Percentiles rank a stretch among this genome's conserved stretches.
Evolutionary conservation across 1,140 invertebrate genomes (phyloP).

Genomic region (Papilio polytes): DNA sequence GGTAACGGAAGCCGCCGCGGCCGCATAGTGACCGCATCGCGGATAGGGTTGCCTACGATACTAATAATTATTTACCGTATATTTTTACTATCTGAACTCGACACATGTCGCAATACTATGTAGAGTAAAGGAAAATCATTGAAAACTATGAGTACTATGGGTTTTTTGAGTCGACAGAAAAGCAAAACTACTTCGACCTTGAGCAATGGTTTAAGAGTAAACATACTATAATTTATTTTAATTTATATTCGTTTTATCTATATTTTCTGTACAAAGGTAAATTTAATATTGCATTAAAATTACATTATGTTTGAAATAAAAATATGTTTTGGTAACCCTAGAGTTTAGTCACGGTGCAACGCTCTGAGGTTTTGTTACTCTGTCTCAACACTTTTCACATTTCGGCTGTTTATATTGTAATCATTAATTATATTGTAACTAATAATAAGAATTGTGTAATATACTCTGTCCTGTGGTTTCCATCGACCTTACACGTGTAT

Average conservation of each 20-base stretch:
- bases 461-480: not conserved
- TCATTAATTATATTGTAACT: not conserved
- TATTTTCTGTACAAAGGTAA: not conserved
- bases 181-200: too few relatives aligned
- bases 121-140: too few relatives aligned
- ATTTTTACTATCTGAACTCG: too few relatives aligned
- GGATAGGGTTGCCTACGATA: constrained; percentile 32
- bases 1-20: constrained; percentile 58
- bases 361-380: not conserved
- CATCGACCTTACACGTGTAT: too few relatives aligned
- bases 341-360: not conserved
- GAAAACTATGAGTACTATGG: too few relatives aligned
- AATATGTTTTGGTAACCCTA: not conserved
- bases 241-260: not conserved
- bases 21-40: constrained; percentile 52
- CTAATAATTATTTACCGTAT: not conserved
- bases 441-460: not conserved
- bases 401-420: not conserved
- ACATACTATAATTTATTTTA: too few relatives aligned
- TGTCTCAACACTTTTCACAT: not conserved
- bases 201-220: too few relatives aligned
- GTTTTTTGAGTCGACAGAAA: too few relatives aligned
- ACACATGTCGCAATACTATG: too few relatives aligned
- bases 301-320: not conserved
- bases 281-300: not conserved